Percentiles rank a stretch among this genome's conserved stretches.
Evolutionary conservation across 2,888 invertebrate genomes (phyloP).

Genomic region (Cheilosia impressa): DNA sequence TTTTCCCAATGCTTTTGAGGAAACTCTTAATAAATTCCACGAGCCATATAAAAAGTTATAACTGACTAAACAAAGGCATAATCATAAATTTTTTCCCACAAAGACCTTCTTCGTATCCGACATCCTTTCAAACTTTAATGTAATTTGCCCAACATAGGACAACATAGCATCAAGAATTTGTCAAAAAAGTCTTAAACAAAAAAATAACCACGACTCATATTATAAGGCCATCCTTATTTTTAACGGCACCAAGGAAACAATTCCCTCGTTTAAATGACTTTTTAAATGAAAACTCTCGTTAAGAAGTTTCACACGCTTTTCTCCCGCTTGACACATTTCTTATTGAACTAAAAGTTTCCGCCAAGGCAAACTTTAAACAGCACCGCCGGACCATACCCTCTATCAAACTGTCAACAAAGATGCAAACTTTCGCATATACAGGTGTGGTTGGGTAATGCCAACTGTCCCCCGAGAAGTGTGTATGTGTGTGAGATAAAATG

Average conservation of each 20-base stretch:
- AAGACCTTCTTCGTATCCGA: no score
- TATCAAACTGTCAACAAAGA: slow-evolving; percentile 19
- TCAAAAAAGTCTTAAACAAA: no score
- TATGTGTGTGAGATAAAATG: background rate
- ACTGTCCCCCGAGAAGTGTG: background rate
- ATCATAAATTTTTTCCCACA: no score
- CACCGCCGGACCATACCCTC: background rate
- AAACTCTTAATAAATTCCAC: no score
- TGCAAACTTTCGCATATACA: slow-evolving; percentile 22
- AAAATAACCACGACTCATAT: background rate
- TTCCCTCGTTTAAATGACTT: slow-evolving; percentile 26
- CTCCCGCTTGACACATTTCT: slow-evolving; percentile 24
- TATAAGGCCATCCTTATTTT: background rate
- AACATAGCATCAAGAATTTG: no score
- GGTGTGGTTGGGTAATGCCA: background rate
- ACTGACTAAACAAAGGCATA: no score
- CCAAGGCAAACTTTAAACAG: background rate
- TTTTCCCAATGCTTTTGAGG: no score
- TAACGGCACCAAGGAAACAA: background rate
- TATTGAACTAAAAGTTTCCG: slow-evolving; percentile 47
- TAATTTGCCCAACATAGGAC: no score
- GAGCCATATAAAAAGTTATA: no score
- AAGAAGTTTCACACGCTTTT: slow-evolving; percentile 40
- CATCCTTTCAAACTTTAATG: no score
- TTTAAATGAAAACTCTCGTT: slow-evolving; percentile 48